These are phyloP conservation scores for Griposia aprilina DNA, from an alignment of 2,888 invertebrate genomes.

Conservation along the genomic window DNA sequence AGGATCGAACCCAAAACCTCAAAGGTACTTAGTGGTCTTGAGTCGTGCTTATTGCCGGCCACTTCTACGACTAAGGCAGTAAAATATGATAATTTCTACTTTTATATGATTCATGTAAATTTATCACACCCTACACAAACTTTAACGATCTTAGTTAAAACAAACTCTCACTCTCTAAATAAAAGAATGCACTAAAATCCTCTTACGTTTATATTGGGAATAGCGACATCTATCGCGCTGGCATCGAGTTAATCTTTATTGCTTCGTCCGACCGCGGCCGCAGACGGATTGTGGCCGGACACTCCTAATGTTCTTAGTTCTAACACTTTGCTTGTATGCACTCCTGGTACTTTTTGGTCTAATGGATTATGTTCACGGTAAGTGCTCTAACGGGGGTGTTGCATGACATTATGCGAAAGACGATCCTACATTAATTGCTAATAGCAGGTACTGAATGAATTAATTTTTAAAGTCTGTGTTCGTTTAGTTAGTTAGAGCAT, in stretches of 20 bases:
- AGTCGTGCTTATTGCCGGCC: too few species aligned
- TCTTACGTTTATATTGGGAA: conserved; percentile 55
- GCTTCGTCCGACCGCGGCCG: conserved; percentile 67
- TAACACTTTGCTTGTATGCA: conserved; percentile 67
- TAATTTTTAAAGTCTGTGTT: background rate
- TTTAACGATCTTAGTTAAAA: background rate
- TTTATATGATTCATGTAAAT: background rate
- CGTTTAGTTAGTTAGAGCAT: background rate
- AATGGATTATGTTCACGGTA: conserved; percentile 53
- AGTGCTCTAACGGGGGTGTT: conserved; percentile 41
- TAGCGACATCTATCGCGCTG: conserved; percentile 62
- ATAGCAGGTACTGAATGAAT: background rate
- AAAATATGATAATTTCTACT: too few species aligned
- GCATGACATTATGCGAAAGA: conserved; percentile 24
- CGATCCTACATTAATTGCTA: background rate
- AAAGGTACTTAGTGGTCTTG: too few species aligned
- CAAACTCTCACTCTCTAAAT: conserved; percentile 25
- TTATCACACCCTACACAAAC: background rate
- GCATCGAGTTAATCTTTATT: conserved; percentile 74
- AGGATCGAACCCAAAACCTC: background rate
- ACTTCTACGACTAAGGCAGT: too few species aligned
- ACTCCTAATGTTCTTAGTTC: conserved; percentile 60
- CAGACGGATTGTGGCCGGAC: conserved; percentile 74
- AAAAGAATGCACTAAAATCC: conserved; percentile 49
- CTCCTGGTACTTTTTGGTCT: conserved; percentile 71